A percentile compares a stretch with the other conserved stretches of the same genome.
phyloP scores from a whole-genome alignment of 2,888 invertebrate genomes.

The Pogonocherus hispidulus region DNA sequence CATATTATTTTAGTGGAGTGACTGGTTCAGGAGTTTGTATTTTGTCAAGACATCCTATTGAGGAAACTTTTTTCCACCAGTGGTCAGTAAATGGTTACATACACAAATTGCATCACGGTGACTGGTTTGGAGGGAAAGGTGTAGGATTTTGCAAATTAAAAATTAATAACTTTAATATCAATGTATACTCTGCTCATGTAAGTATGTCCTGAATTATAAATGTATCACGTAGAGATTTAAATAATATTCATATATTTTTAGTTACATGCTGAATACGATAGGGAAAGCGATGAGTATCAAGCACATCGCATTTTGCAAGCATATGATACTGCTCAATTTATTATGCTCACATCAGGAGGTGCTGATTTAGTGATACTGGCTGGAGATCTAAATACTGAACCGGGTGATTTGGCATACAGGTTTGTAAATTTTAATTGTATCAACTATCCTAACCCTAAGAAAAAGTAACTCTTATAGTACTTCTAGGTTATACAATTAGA shows the following conservation, averaged over 20 bases:
- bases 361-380: constrained; percentile 89
- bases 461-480: neutral
- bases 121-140: constrained; percentile 99
- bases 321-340: constrained; percentile 94
- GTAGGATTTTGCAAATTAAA: constrained; percentile 85
- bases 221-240: neutral
- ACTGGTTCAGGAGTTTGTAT: constrained; percentile 92
- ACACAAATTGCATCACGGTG: constrained; percentile 95
- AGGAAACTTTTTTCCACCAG: constrained; percentile 90
- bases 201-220: constrained; percentile 62
- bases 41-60: constrained; percentile 85
- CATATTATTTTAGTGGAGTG: constrained; percentile 86
- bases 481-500: neutral
- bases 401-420: constrained; percentile 85
- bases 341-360: constrained; percentile 83
- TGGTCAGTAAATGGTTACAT: constrained; percentile 99
- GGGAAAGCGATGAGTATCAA: constrained; percentile 87
- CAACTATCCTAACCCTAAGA: neutral
- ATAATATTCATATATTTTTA: constrained; percentile 65
- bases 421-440: constrained; percentile 53
- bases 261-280: constrained; percentile 95
- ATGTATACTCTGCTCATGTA: constrained; percentile 95
- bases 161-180: constrained; percentile 78
- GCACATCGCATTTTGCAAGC: constrained; percentile 95
- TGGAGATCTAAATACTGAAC: constrained; percentile 95